A percentile compares a stretch with the other conserved stretches of the same genome.
These are phyloP conservation scores for Drosophila pseudoananassae DNA, from an alignment of 1,140 invertebrate genomes.

Conservation along the genomic window DNA sequence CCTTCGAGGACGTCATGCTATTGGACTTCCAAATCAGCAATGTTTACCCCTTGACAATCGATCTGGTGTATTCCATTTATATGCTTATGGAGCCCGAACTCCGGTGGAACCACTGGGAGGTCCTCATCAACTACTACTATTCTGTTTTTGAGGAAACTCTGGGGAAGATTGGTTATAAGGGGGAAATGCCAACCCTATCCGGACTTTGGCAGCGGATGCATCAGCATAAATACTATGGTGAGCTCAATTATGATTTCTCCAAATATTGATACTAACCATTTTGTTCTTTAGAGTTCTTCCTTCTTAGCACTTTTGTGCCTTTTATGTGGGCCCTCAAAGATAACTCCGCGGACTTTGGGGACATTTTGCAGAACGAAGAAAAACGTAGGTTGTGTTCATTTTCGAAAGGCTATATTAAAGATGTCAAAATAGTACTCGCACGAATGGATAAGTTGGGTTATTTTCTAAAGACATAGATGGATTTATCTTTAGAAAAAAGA, in stretches of 20 bases:
- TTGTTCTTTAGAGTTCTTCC: constrained; percentile 15
- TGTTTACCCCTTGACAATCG: constrained; percentile 39
- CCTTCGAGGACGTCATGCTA: constrained; percentile 49
- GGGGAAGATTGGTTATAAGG: constrained; percentile 39
- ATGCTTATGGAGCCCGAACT: constrained; percentile 45
- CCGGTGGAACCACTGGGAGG: constrained; percentile 18
- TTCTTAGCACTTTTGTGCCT: constrained; percentile 36
- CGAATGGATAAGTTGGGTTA: constrained; percentile 21
- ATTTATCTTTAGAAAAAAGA: not conserved
- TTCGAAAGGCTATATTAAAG: constrained; percentile 26
- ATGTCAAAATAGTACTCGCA: constrained; percentile 12
- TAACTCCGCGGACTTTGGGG: constrained; percentile 11
- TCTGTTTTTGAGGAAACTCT: constrained; percentile 20
- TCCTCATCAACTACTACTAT: constrained; percentile 46
- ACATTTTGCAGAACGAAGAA: constrained; percentile 38
- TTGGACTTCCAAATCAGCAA: constrained; percentile 59
- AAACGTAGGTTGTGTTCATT: constrained; percentile 2
- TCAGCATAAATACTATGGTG: constrained; percentile 33
- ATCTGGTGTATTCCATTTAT: constrained; percentile 52
- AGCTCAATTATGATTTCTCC: not conserved
- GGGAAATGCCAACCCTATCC: constrained; percentile 25
- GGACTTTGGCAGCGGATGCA: constrained; percentile 28
- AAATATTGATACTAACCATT: not conserved
- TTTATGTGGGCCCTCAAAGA: constrained; percentile 19
- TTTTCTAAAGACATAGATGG: constrained; percentile 7